phyloP scores from a whole-genome alignment of 2,797 vertebrate genomes.

The Monodelphis domestica region DNA sequence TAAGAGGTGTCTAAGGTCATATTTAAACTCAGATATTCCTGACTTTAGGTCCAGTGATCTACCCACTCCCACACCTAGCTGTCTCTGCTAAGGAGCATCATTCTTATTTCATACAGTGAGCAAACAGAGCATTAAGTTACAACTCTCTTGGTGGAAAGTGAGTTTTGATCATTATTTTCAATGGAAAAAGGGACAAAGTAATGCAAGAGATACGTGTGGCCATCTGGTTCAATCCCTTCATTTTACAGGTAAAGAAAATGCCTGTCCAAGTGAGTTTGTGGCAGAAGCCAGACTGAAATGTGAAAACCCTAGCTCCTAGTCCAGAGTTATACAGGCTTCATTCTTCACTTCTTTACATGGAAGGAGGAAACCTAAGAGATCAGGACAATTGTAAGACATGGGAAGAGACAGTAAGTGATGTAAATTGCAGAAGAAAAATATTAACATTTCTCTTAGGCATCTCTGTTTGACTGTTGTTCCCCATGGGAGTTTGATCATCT shows the following conservation, averaged over 20 bases:
- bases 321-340: background rate
- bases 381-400: conserved; percentile 38
- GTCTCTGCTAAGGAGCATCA: background rate
- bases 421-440: conserved; percentile 62
- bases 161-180: background rate
- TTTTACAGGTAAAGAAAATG: background rate
- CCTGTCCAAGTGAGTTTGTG: background rate
- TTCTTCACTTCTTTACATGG: background rate
- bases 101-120: background rate
- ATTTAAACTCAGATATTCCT: background rate
- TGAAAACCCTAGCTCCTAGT: background rate
- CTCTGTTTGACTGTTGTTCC: conserved; percentile 56
- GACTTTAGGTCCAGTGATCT: background rate
- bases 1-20: background rate
- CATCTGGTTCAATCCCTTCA: background rate
- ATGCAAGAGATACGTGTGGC: background rate
- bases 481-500: background rate
- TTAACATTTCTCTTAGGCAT: conserved; percentile 39
- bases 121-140: background rate
- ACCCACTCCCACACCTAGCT: too few relatives aligned
- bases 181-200: background rate
- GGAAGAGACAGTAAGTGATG: conserved; percentile 72
- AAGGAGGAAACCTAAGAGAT: background rate
- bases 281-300: background rate
- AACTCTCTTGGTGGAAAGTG: background rate